Evolutionary conservation across 2,888 invertebrate genomes (phyloP), one percentile per base, ranked within the genome.

Genomic region (Tiliacea citrago): DNA sequence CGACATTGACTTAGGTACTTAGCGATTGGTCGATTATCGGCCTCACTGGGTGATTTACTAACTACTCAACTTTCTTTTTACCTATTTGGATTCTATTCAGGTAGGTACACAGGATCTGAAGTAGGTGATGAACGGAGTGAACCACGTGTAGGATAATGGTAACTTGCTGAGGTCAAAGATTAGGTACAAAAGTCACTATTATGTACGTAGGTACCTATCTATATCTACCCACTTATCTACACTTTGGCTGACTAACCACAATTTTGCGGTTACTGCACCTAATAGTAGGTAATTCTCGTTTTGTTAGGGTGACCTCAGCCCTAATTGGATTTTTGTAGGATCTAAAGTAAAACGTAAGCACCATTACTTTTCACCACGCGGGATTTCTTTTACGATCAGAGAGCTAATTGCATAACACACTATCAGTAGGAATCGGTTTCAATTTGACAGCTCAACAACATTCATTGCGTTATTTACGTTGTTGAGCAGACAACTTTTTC

Each of bases 131-230:
- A 39, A 24, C 9, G 24, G 16, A 35, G 16, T 35, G n/a, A 35
- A 35, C 35, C 49, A 49, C 68, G 68, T 69, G 47, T 39, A 39
- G 29, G 39, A 39, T 39, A 39, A 39, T 39, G 39, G 39, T 39
- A 39, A 39, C 39, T 39, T 39, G 39, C 47, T 42, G 68, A 16
- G 51, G 69, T 51, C 51, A 70, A 69, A 69, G 42, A 70, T n/a
- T 39, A n/a, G n/a, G n/a, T n/a, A 60, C 66, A 57, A 51, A 16
- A 49, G 21, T 49, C 29, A 68, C 21, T 51, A 35, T 70, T 68
- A 24, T 51, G 10, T 39, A 39, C 18, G 47, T 47, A 63, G 16
- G 3, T n/a, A 62, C 5, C 2, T 10, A 29, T 9, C 9, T 65
- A 16, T 66, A n/a, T 35, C n/a, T 57, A 10, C 16, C 6, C 16